Conservation (phyloP, 1,140 invertebrate genomes). For the Microplitis mediator region DNA sequence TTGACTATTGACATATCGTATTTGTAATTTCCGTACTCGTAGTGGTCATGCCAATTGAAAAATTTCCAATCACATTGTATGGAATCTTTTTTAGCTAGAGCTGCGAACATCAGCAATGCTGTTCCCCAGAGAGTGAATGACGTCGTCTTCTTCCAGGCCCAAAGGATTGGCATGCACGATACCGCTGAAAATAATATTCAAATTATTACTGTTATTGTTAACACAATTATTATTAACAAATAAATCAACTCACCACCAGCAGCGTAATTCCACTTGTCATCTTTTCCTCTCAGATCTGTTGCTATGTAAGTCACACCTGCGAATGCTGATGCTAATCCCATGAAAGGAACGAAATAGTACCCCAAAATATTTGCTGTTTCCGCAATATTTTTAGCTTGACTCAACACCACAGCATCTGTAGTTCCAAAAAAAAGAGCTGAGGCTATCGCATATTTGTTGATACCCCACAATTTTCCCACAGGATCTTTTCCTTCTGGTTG, state of each 20-base stretch:
- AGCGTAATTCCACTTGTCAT: constrained; percentile 63
- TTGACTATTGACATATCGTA: constrained; percentile 9
- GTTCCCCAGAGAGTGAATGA: constrained; percentile 43
- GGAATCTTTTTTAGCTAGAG: constrained; percentile 66
- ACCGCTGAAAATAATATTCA: constrained; percentile 27
- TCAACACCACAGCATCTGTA: constrained; percentile 66
- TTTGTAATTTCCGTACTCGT: constrained; percentile 11
- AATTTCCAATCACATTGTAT: constrained; percentile 62
- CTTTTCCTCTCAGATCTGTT: constrained; percentile 68
- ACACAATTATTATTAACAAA: not conserved
- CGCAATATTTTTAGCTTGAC: constrained; percentile 64
- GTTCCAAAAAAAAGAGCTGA: constrained; percentile 51
- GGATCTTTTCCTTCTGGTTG: constrained; percentile 74
- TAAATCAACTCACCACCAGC: constrained; percentile 42
- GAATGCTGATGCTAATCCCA: constrained; percentile 70
- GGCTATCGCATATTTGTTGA: constrained; percentile 64
- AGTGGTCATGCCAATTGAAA: constrained; percentile 52
- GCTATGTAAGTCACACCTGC: constrained; percentile 66
- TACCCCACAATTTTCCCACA: constrained; percentile 67
- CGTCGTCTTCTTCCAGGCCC: constrained; percentile 33
- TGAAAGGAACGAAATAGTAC: constrained; percentile 65
- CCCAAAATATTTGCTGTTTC: constrained; percentile 58
- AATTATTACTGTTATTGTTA: not conserved
- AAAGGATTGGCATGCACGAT: constrained; percentile 32
- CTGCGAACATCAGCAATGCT: constrained; percentile 55